Evolutionary conservation across 2,797 vertebrate genomes (phyloP).

Genomic region (Nothura maculosa): DNA sequence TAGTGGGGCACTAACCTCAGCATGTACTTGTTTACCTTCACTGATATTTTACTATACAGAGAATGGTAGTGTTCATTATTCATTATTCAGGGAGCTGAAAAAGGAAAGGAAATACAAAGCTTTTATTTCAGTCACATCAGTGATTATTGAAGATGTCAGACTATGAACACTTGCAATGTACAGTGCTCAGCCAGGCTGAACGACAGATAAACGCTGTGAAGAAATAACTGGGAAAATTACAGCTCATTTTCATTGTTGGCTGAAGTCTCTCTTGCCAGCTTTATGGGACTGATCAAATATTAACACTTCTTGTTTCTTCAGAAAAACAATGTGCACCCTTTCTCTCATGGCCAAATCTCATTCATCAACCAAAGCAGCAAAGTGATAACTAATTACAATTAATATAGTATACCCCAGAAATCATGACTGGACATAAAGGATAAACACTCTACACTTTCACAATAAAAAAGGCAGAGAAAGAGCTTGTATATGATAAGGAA

Average conservation of each 20-base stretch:
- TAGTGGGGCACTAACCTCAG: not conserved
- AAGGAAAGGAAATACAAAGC: not conserved
- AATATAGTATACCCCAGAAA: not conserved
- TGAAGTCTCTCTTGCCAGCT: not conserved
- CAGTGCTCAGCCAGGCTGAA: not conserved
- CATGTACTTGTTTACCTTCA: not conserved
- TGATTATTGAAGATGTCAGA: not conserved
- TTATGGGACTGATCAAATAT: not conserved
- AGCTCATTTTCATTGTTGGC: not conserved
- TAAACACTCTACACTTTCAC: not conserved
- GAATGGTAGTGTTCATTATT: not conserved
- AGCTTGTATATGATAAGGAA: not conserved
- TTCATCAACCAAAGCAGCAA: not conserved
- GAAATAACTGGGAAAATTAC: not conserved
- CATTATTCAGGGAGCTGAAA: not conserved
- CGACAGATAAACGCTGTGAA: not conserved
- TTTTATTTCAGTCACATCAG: not conserved
- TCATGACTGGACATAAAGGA: not conserved
- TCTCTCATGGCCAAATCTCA: not conserved
- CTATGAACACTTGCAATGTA: not conserved
- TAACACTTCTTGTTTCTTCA: not conserved
- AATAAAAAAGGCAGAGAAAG: not conserved
- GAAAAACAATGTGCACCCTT: not conserved
- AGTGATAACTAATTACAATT: not conserved
- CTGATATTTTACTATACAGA: not conserved